phyloP scores from a whole-genome alignment of 1,140 invertebrate species.

The Temnothorax curvispinosus region DNA sequence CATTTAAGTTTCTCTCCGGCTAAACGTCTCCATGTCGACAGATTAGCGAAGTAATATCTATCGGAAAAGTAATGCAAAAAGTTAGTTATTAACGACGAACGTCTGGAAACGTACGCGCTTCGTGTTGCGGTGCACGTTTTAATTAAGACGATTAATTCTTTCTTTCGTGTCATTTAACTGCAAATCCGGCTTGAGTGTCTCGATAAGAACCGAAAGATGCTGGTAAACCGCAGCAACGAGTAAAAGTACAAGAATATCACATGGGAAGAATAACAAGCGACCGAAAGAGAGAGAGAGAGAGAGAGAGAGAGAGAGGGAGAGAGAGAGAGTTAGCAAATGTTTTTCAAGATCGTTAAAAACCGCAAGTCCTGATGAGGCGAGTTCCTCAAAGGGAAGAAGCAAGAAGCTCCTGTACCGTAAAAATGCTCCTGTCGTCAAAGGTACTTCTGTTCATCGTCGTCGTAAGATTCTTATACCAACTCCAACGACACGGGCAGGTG shows the following conservation, averaged over 20 bases:
- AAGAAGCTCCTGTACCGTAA: constrained; percentile 4
- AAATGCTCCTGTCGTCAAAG: constrained; percentile 45
- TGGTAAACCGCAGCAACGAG: background rate
- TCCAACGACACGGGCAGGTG: constrained; percentile 37
- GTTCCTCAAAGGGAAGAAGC: constrained; percentile 32
- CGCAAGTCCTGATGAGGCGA: constrained; percentile 46
- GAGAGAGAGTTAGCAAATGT: constrained; percentile 1
- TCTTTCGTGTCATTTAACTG: background rate
- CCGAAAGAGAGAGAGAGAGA: background rate
- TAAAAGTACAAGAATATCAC: constrained; percentile 10
- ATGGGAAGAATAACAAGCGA: constrained; percentile 5
- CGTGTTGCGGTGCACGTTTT: background rate
- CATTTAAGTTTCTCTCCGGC: background rate
- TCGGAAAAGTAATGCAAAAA: constrained; percentile 7
- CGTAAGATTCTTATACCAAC: constrained; percentile 42
- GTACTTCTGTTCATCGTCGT: constrained; percentile 31
- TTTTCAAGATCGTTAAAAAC: constrained; percentile 58
- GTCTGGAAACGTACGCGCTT: background rate
- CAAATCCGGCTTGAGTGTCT: background rate
- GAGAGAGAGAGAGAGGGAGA: background rate
- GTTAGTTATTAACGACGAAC: background rate
- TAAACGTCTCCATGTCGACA: background rate
- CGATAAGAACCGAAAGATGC: background rate
- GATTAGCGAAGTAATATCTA: constrained; percentile 41
- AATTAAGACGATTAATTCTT: constrained; percentile 17